Conservation (phyloP, 2,888 invertebrate genomes). For the Eristalis tenax region DNA sequence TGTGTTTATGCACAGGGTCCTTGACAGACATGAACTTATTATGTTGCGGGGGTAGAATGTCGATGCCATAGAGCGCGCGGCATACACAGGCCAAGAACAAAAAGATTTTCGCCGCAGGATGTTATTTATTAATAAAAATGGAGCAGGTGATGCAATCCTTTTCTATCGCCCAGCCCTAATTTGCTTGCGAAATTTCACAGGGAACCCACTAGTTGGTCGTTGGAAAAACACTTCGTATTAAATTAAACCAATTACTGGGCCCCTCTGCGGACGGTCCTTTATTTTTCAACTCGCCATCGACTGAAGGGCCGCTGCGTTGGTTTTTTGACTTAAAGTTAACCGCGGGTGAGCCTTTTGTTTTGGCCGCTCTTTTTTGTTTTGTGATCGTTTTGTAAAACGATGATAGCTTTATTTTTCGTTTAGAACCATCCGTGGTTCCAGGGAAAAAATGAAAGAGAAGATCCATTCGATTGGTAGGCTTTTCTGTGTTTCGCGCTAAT, state of each 20-base stretch:
- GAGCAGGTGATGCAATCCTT: background rate
- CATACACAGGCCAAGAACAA: background rate
- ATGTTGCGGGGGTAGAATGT: background rate
- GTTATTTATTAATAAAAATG: slow-evolving; percentile 11
- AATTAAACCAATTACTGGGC: slow-evolving; percentile 14
- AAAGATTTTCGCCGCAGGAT: background rate
- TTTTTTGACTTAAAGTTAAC: background rate
- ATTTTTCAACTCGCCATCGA: slow-evolving; percentile 13
- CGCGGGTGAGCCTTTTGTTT: background rate
- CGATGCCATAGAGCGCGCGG: background rate
- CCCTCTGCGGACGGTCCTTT: background rate
- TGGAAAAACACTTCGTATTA: background rate
- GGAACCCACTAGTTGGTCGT: background rate
- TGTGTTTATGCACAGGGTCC: background rate
- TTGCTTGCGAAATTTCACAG: background rate
- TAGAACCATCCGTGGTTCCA: background rate
- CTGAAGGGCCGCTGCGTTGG: background rate
- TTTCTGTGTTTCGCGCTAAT: background rate
- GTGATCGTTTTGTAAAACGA: background rate
- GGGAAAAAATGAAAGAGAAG: background rate
- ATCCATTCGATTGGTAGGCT: background rate
- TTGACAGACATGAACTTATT: background rate
- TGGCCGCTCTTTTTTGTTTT: background rate
- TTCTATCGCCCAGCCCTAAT: background rate
- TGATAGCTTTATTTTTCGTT: background rate